phyloP scores from a whole-genome alignment of 2,113 vertebrate genomes.

The Lasiurus cinereus region DNA sequence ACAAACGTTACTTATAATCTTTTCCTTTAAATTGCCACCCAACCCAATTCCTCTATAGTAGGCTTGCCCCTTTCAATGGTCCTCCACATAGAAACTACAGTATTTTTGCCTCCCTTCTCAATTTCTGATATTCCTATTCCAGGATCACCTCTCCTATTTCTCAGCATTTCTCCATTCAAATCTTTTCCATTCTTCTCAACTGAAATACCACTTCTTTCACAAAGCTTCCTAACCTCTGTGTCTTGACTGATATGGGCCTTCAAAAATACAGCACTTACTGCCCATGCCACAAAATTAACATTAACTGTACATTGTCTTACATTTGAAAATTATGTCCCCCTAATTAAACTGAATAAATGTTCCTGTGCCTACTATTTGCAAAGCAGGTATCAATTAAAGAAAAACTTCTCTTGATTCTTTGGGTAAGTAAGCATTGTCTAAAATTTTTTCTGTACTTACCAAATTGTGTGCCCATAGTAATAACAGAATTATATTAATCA shows the following conservation, averaged over 20 bases:
- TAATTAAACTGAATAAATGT: constrained; percentile 24
- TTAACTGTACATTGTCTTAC: neutral
- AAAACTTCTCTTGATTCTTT: neutral
- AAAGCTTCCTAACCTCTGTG: neutral
- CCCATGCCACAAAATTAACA: neutral
- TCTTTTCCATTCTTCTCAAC: neutral
- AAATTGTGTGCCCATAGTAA: neutral
- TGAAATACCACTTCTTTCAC: constrained; percentile 7
- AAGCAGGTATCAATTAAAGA: neutral
- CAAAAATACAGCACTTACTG: neutral
- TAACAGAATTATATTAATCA: neutral
- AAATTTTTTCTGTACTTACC: constrained; percentile 24
- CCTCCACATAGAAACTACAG: neutral
- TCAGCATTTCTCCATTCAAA: neutral
- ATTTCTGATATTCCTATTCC: neutral
- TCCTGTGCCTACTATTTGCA: neutral
- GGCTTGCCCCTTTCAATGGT: neutral
- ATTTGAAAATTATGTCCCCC: constrained; percentile 4
- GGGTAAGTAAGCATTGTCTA: neutral
- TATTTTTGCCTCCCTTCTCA: constrained; percentile 12
- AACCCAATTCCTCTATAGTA: neutral
- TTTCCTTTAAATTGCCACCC: neutral
- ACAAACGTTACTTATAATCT: neutral
- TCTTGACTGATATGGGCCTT: neutral
- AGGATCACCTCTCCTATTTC: neutral